Conservation (phyloP, 2,888 invertebrate species). For the Amphipyra berbera region DNA sequence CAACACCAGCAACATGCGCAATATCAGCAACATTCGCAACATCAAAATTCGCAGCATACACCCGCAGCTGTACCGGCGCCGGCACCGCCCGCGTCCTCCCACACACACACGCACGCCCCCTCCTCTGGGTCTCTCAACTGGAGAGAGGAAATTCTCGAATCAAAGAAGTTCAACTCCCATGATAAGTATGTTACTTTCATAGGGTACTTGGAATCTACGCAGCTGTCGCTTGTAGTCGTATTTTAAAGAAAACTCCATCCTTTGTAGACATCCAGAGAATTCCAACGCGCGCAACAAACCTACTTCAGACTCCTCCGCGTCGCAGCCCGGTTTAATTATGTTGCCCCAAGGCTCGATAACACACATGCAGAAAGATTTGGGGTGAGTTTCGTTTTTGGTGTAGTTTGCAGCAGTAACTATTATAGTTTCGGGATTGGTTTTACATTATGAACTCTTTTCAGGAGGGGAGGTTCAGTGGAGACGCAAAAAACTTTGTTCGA, state of each 20-base stretch:
- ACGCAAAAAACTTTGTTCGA: conserved; percentile 83
- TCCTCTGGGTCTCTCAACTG: conserved; percentile 78
- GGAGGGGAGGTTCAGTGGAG: conserved; percentile 74
- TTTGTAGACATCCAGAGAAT: conserved; percentile 72
- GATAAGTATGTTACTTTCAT: conserved; percentile 70
- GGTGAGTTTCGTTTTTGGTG: conserved; percentile 64
- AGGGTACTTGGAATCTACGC: background rate
- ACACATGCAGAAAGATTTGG: conserved; percentile 80
- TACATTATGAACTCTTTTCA: conserved; percentile 32
- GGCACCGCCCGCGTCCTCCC: conserved; percentile 4
- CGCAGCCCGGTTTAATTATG: conserved; percentile 82
- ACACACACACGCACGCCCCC: conserved; percentile 41
- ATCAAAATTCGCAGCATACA: conserved; percentile 6
- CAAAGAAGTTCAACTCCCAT: conserved; percentile 77
- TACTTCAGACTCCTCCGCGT: conserved; percentile 72
- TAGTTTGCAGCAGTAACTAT: conserved; percentile 3
- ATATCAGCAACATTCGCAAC: conserved; percentile 56
- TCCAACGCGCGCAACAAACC: conserved; percentile 77
- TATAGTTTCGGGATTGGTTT: background rate
- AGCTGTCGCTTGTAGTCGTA: too few species aligned
- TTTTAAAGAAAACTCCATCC: background rate
- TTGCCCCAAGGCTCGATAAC: conserved; percentile 80
- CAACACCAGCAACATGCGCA: conserved; percentile 29
- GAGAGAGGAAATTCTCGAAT: conserved; percentile 86
- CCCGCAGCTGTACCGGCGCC: background rate